phyloP scores from a whole-genome alignment of 2,113 vertebrate species.

The Corynorhinus townsendii region DNA sequence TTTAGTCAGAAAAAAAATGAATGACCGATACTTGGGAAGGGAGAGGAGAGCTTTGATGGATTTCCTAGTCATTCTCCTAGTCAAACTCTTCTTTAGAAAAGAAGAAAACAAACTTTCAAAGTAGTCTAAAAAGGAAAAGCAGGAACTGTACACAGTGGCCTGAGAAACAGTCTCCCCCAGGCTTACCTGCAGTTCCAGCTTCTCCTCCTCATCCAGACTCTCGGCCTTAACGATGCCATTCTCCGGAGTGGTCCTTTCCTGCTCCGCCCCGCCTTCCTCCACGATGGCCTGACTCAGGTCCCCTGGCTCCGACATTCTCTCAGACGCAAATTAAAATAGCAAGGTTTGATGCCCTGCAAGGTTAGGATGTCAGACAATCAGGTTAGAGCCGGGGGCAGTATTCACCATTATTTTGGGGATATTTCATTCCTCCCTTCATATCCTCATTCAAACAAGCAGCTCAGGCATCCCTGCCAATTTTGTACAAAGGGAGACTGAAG shows the following conservation, averaged over 20 bases:
- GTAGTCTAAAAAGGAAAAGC: neutral
- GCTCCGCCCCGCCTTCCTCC: conserved; percentile 77
- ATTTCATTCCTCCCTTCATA: neutral
- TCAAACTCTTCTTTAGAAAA: neutral
- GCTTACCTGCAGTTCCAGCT: conserved; percentile 82
- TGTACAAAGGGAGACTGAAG: neutral
- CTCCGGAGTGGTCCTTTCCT: conserved; percentile 76
- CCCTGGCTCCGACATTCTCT: conserved; percentile 86
- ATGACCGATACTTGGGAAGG: neutral
- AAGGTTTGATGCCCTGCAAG: conserved; percentile 77
- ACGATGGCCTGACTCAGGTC: conserved; percentile 76
- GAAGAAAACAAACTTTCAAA: neutral
- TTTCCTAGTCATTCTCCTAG: neutral
- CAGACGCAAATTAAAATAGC: conserved; percentile 78
- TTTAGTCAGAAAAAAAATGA: neutral
- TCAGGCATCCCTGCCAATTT: neutral
- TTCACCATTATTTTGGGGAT: neutral
- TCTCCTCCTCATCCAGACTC: conserved; percentile 84
- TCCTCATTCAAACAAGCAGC: neutral
- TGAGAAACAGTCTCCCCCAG: rapidly evolving
- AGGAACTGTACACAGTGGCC: rapidly evolving
- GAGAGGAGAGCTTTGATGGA: neutral
- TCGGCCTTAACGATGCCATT: conserved; percentile 82
- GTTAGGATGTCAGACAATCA: conserved; percentile 61
- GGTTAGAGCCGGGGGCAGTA: conserved; percentile 19